Conservation (phyloP, 2,797 vertebrate genomes). For the Silurus lanzhouensis region DNA sequence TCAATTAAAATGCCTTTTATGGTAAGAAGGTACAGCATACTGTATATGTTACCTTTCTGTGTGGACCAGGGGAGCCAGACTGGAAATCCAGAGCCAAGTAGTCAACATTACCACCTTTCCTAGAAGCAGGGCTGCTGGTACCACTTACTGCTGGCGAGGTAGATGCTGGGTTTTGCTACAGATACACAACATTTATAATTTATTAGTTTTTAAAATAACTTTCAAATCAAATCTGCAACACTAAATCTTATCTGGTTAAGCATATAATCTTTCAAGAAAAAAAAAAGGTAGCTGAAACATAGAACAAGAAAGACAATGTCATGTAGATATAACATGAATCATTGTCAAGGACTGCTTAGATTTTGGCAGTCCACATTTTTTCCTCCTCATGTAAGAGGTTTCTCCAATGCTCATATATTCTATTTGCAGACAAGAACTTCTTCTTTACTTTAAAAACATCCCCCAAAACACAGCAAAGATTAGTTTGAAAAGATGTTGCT, state of each 20-base stretch:
- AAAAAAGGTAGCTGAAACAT: neutral
- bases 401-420: neutral
- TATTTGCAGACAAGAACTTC: neutral
- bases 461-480: neutral
- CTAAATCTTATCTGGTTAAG: neutral
- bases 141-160: constrained; percentile 93
- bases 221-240: neutral
- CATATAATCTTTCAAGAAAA: neutral
- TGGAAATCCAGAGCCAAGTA: constrained; percentile 97
- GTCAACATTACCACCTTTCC: constrained; percentile 94
- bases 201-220: neutral
- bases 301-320: neutral
- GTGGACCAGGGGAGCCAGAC: constrained; percentile 90
- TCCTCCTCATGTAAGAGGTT: neutral
- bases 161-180: constrained; percentile 95
- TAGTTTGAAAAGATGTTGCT: neutral
- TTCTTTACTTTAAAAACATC: neutral
- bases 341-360: neutral
- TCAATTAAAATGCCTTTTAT: neutral
- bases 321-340: neutral
- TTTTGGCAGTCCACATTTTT: neutral
- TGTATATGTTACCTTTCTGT: constrained; percentile 85
- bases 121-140: constrained; percentile 93
- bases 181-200: constrained; percentile 56
- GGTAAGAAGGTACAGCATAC: no score